Conservation (phyloP, 2,113 vertebrate genomes). For the Cnemophilus loriae region DNA sequence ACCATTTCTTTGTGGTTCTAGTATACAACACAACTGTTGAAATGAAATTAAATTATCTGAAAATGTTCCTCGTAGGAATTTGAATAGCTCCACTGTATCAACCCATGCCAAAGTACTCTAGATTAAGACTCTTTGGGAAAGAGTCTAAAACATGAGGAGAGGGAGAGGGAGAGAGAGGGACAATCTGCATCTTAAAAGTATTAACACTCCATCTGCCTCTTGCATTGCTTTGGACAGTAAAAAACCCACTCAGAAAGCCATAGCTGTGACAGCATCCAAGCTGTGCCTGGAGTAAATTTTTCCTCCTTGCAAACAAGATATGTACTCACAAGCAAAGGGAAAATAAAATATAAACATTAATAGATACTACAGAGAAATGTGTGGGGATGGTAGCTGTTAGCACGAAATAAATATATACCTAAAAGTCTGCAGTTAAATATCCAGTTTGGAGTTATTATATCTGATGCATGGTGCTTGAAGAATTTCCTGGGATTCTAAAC, state of each 20-base stretch:
- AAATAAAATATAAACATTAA: neutral
- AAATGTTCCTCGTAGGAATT: neutral
- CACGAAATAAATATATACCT: neutral
- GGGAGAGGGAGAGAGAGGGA: fast-evolving
- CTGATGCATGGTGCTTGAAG: neutral
- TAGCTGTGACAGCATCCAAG: neutral
- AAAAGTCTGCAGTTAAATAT: neutral
- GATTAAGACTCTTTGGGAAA: neutral
- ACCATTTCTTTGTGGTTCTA: neutral
- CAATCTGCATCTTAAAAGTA: neutral
- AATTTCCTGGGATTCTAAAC: neutral
- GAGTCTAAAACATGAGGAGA: neutral
- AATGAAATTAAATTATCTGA: neutral
- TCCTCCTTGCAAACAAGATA: neutral
- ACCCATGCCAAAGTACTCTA: neutral
- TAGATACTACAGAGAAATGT: neutral
- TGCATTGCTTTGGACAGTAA: neutral
- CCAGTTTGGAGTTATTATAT: fast-evolving
- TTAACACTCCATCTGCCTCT: neutral
- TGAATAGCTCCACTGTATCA: neutral
- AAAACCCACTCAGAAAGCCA: neutral
- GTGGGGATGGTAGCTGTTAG: neutral
- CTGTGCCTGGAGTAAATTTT: neutral
- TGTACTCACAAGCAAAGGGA: fast-evolving
- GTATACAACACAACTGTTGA: neutral